Evolutionary conservation across 2,113 vertebrate species (phyloP), one percentile per base, ranked within the genome.

Genomic region (Anguilla rostrata): DNA sequence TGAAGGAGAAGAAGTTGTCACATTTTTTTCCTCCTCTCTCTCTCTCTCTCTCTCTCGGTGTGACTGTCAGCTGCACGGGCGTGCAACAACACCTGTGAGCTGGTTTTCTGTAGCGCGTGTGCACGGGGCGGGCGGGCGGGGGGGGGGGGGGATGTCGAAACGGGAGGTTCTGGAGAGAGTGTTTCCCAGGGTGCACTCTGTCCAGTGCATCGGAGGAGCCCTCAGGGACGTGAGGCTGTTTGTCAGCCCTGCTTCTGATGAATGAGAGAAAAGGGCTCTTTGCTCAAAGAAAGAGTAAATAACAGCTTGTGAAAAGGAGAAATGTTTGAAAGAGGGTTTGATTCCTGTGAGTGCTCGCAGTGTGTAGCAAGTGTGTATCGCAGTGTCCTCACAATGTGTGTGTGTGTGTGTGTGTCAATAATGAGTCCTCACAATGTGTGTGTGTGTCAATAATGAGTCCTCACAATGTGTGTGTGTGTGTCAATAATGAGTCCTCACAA

Each of bases 1-100:
- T 83, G 84, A 90, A 86, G 88, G 92, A 87, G 81, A 94, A 92
- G 90, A 92, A 92, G 91, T 94, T 93, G 93, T 94, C 94, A 92
- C 41, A 90, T 91, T 90, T 83, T 60, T 75, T 15, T 53, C 34
- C 34, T 34, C 34, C 34, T 34, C 34, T 34, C 34, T 34, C 34
- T 34, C 34, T 34, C 9, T 46, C 43, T 9, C 43, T 84, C 79
- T 89, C 89, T 87, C 81, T 79, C 14, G 57, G 85, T 43, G 85
- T 66, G 78, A 78, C 78, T 66, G 40, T 86, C 15, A 78, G 83
- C 88, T 79, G 84, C 57, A 60, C 22, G 29, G 53, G 26, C 56
- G 40, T 78, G 81, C 82, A 83, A 20, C 49, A 81, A 60, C 85
- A 86, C 85, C 85, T 86, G 85, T 39, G 81, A 22, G 14, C 40